Conservation (phyloP, 2,113 vertebrate genomes). For the Orcinus orca region DNA sequence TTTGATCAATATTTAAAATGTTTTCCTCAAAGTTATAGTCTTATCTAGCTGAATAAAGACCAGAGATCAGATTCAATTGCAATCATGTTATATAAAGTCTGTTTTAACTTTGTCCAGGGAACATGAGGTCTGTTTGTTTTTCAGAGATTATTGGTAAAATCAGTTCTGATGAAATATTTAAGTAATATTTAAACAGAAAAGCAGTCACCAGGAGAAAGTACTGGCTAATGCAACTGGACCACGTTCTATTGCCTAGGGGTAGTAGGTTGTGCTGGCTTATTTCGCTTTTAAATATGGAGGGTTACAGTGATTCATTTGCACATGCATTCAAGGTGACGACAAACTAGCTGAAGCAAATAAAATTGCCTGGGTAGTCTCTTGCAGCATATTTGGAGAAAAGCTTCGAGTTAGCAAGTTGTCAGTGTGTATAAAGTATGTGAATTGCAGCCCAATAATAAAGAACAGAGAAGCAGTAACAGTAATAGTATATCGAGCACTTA, state of each 20-base stretch:
- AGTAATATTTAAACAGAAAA: slow-evolving; percentile 76
- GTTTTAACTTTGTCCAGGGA: slow-evolving; percentile 65
- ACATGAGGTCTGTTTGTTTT: slow-evolving; percentile 73
- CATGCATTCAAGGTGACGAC: not conserved
- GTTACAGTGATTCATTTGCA: not conserved
- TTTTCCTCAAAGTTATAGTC: not conserved
- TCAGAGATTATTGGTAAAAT: slow-evolving; percentile 29
- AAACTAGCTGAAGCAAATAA: not conserved
- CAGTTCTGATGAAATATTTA: slow-evolving; percentile 77
- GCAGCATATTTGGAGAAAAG: not conserved
- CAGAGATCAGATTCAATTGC: slow-evolving; percentile 44
- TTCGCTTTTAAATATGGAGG: not conserved
- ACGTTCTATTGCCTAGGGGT: not conserved
- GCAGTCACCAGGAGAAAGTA: not conserved
- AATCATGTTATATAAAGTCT: not conserved
- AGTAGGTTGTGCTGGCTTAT: not conserved
- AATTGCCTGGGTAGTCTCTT: not conserved
- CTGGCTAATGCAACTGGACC: not conserved
- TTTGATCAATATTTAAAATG: not conserved
- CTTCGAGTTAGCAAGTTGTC: not conserved
- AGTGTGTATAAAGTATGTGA: not conserved
- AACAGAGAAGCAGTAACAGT: not conserved
- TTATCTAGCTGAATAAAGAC: not conserved
- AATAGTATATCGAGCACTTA: not conserved
- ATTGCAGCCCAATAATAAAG: not conserved